phyloP scores from a whole-genome alignment of 2,888 invertebrate genomes.

The Micoletzkya japonica region DNA sequence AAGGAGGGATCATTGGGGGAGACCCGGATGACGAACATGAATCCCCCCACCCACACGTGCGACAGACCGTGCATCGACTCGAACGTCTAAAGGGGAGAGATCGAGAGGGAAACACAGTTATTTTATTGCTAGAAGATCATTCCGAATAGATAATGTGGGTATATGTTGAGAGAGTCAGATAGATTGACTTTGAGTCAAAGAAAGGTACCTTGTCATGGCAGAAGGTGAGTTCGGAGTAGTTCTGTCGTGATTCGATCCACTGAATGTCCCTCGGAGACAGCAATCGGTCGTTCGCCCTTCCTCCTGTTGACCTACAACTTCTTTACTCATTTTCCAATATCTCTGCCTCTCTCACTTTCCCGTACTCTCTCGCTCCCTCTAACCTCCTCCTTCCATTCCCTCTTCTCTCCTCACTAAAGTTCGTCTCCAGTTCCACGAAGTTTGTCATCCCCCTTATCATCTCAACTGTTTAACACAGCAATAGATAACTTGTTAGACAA shows the following conservation, averaged over 20 bases:
- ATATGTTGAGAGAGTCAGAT: too few species aligned
- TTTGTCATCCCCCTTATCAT: too few species aligned
- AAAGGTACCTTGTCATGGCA: constrained; percentile 47
- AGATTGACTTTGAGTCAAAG: too few species aligned
- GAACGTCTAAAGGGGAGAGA: constrained; percentile 44
- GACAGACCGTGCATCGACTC: constrained; percentile 61
- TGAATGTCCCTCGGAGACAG: constrained; percentile 55
- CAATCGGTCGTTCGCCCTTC: constrained; percentile 54
- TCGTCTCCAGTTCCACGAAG: too few species aligned
- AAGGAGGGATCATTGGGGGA: constrained; percentile 55
- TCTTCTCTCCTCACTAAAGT: too few species aligned
- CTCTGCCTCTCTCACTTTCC: background rate
- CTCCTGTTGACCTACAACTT: constrained; percentile 52
- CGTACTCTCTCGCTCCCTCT: background rate
- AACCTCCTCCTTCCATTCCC: too few species aligned
- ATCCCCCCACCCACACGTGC: constrained; percentile 63
- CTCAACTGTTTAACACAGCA: background rate
- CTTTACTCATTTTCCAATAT: background rate
- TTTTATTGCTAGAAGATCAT: too few species aligned
- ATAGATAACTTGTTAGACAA: background rate
- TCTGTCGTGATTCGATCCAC: constrained; percentile 52
- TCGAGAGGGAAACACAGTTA: background rate
- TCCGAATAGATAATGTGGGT: too few species aligned
- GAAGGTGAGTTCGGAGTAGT: constrained; percentile 53
- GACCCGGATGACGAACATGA: constrained; percentile 62